Evolutionary conservation across 2,113 vertebrate genomes (phyloP).

Genomic region (Tragelaphus strepsiceros): DNA sequence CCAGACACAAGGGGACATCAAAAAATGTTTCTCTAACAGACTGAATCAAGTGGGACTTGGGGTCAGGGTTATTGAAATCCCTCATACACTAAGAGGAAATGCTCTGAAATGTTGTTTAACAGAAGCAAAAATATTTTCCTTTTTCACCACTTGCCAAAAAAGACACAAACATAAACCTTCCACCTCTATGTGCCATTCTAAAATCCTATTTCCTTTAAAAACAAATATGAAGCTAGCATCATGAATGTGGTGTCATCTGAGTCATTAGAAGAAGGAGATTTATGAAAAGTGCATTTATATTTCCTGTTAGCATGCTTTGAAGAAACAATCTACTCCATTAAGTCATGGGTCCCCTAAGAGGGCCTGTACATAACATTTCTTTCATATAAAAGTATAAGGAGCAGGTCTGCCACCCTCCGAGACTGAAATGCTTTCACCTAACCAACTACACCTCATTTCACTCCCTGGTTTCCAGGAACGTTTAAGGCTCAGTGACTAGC

Average conservation of each 20-base stretch:
- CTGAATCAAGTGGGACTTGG: neutral
- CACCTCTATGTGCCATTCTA: neutral
- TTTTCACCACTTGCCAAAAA: neutral
- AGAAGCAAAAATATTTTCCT: neutral
- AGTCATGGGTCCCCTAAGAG: neutral
- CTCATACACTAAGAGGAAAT: neutral
- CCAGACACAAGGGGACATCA: neutral
- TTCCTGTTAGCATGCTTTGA: neutral
- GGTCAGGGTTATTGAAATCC: neutral
- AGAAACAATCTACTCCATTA: neutral
- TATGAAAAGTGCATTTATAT: neutral
- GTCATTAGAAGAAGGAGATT: neutral
- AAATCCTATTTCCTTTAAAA: conserved; percentile 2
- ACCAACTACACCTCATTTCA: neutral
- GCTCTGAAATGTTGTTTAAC: neutral
- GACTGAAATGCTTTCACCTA: neutral
- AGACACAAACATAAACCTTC: neutral
- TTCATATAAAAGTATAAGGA: neutral
- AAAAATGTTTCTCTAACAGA: neutral
- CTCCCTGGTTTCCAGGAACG: neutral
- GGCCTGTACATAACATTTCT: neutral
- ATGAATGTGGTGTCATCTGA: neutral
- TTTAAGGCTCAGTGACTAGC: neutral
- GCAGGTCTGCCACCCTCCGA: neutral
- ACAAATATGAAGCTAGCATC: neutral